Conservation (phyloP, 2,113 vertebrate genomes). For the Danionella cerebrum region DNA sequence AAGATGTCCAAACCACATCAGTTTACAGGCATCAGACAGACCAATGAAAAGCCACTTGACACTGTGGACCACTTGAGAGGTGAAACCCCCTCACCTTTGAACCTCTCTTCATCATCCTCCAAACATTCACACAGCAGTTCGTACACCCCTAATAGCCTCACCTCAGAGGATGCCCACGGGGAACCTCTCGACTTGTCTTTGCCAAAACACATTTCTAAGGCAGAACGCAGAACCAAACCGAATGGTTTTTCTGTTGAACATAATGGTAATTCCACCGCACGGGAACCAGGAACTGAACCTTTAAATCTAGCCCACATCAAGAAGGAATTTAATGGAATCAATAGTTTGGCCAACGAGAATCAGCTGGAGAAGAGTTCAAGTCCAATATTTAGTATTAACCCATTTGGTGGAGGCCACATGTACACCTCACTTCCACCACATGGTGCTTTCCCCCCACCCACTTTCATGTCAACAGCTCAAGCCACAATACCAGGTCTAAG, state of each 20-base stretch:
- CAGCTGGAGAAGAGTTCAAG: conserved; percentile 87
- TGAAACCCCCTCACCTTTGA: conserved; percentile 90
- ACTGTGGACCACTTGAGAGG: conserved; percentile 84
- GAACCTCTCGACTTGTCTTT: conserved; percentile 96
- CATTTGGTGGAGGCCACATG: conserved; percentile 81
- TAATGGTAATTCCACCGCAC: conserved; percentile 67
- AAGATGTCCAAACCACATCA: conserved; percentile 82
- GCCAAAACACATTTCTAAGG: conserved; percentile 85
- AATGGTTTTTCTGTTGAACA: conserved; percentile 77
- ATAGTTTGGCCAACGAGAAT: conserved; percentile 46
- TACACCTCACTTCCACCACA: conserved; percentile 87
- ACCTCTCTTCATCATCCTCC: conserved; percentile 91
- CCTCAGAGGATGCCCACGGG: conserved; percentile 84
- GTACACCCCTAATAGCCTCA: conserved; percentile 93
- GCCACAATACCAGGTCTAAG: conserved; percentile 84
- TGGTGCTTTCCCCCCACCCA: conserved; percentile 85
- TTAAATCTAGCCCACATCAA: conserved; percentile 88
- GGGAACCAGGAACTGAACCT: conserved; percentile 75
- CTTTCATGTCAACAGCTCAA: conserved; percentile 89
- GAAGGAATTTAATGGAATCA: conserved; percentile 84
- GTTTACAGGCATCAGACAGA: conserved; percentile 77
- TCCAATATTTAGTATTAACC: conserved; percentile 86
- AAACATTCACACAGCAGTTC: conserved; percentile 96
- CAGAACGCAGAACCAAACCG: conserved; percentile 76
- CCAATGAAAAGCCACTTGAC: conserved; percentile 70